These are phyloP conservation scores for Mamestra brassicae DNA, from an alignment of 2,888 invertebrate genomes.

Conservation along the genomic window DNA sequence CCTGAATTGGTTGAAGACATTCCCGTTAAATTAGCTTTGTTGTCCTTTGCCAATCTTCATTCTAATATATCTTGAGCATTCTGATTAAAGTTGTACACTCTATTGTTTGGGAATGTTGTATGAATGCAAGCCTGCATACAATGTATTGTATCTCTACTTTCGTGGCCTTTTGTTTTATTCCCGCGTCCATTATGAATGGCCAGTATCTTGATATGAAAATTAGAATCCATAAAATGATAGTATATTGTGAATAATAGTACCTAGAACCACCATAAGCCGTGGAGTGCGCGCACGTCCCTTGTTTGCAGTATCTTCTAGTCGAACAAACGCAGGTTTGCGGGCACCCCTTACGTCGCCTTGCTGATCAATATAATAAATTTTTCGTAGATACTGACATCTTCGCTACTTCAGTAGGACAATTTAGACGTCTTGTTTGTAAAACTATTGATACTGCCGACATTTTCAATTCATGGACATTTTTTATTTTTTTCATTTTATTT, in stretches of 20 bases:
- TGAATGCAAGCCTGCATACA: slow-evolving; percentile 20
- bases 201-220: slow-evolving; percentile 9
- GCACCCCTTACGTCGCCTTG: too few species aligned
- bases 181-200: slow-evolving; percentile 34
- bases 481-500: too few species aligned
- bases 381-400: too few species aligned
- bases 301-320: too few species aligned
- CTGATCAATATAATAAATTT: too few species aligned
- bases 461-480: too few species aligned
- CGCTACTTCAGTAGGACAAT: too few species aligned
- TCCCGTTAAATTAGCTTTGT: background rate
- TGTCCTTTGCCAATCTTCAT: background rate
- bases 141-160: slow-evolving; percentile 26
- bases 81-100: slow-evolving; percentile 19
- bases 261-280: too few species aligned
- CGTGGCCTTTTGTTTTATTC: slow-evolving; percentile 39
- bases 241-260: background rate
- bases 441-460: too few species aligned
- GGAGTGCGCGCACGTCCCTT: too few species aligned
- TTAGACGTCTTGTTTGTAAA: too few species aligned
- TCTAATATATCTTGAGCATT: slow-evolving; percentile 1
- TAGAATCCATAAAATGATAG: background rate
- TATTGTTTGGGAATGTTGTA: slow-evolving; percentile 29
- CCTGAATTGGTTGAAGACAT: slow-evolving; percentile 4
- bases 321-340: too few species aligned